These are phyloP conservation scores for Allenopithecus nigroviridis DNA, from an alignment of 2,797 vertebrate genomes.

Conservation along the genomic window DNA sequence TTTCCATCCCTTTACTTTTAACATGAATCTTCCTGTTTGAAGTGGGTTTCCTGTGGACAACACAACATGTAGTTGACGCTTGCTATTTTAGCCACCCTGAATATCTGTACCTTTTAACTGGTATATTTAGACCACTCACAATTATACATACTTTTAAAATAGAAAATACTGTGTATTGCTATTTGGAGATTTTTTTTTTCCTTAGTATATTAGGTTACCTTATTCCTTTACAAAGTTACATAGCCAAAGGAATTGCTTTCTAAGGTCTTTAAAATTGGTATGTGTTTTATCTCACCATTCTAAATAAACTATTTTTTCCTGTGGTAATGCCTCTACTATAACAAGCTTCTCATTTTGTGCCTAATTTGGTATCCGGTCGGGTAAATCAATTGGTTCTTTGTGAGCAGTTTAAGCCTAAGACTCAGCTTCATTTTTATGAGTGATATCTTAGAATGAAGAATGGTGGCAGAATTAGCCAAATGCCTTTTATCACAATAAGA, in stretches of 20 bases:
- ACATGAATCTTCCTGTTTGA: background rate
- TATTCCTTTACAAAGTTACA: background rate
- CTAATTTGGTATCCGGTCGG: rapidly evolving
- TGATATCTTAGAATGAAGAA: slow-evolving; percentile 21
- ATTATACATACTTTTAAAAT: background rate
- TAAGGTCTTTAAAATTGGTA: background rate
- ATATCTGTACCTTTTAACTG: background rate
- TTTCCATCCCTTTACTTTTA: background rate
- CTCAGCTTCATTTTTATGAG: background rate
- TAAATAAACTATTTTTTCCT: background rate
- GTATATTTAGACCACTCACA: background rate
- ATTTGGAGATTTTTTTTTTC: background rate
- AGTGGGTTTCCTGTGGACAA: background rate
- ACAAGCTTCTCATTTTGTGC: background rate
- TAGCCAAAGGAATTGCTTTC: background rate
- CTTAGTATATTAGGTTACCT: background rate
- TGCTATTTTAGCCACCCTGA: background rate
- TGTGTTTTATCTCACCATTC: background rate
- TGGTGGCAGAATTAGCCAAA: background rate
- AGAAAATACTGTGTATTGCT: background rate
- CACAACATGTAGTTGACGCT: rapidly evolving
- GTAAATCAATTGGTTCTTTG: background rate
- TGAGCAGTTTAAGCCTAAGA: background rate
- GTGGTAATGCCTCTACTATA: background rate
- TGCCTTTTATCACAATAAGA: background rate